phyloP scores from a whole-genome alignment of 2,797 vertebrate species.

The Melanogrammus aeglefinus region DNA sequence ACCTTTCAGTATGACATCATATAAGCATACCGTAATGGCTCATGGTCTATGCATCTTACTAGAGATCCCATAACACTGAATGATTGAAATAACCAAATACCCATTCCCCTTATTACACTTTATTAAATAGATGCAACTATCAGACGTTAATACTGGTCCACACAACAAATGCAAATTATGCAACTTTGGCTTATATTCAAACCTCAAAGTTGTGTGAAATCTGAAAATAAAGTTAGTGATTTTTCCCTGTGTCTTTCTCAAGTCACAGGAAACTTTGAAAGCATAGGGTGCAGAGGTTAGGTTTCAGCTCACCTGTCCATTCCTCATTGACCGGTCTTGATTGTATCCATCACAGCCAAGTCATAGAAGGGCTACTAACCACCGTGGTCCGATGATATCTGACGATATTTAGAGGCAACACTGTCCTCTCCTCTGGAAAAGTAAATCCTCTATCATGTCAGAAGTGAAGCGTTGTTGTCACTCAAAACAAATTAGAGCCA shows the following conservation, averaged over 20 bases:
- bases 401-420: slow-evolving; percentile 44
- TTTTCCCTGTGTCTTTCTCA: not conserved
- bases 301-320: slow-evolving; percentile 59
- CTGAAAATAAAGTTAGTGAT: not conserved
- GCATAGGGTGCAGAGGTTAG: not conserved
- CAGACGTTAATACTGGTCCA: not conserved
- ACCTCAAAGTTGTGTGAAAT: not conserved
- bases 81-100: not conserved
- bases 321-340: slow-evolving; percentile 54
- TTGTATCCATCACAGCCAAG: slow-evolving; percentile 46
- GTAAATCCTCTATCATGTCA: slow-evolving; percentile 65
- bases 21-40: not conserved
- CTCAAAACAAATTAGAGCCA: slow-evolving; percentile 30
- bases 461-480: slow-evolving; percentile 28
- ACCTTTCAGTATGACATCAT: not conserved
- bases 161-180: not conserved
- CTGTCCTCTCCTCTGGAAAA: slow-evolving; percentile 42
- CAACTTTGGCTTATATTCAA: not conserved
- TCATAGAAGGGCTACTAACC: slow-evolving; percentile 41
- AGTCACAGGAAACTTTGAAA: not conserved
- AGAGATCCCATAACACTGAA: not conserved
- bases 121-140: not conserved
- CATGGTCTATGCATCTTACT: slow-evolving; percentile 2
- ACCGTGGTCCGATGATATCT: slow-evolving; percentile 39
- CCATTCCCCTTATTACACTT: not conserved